These are phyloP conservation scores for Siderastrea siderea DNA, from an alignment of 92 coral and sea anemone species.

Conservation along the genomic window DNA sequence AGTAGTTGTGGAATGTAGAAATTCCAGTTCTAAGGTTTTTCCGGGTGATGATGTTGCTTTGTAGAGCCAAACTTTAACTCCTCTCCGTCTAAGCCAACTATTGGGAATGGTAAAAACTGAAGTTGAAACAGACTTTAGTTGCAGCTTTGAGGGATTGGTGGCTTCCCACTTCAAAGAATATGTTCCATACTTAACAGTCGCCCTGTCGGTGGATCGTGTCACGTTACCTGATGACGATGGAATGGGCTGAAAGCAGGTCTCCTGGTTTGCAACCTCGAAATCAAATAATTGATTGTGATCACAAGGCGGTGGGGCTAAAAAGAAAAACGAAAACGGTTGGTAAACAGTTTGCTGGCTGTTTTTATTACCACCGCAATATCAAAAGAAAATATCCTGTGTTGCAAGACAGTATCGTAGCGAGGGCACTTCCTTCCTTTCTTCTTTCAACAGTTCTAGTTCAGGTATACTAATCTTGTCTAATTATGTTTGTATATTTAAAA, in stretches of 20 bases:
- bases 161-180: conserved; percentile 36
- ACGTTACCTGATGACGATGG: neutral
- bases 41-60: no score
- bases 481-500: no score
- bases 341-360: neutral
- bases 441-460: no score
- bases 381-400: no score
- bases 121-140: neutral
- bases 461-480: no score
- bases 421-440: no score
- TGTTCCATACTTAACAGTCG: conserved; percentile 36
- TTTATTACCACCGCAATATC: neutral
- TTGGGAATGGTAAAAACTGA: neutral
- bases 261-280: conserved; percentile 2
- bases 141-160: neutral
- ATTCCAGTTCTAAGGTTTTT: no score
- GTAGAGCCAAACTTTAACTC: neutral
- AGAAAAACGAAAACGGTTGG: no score
- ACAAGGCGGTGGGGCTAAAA: neutral
- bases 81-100: conserved; percentile 35
- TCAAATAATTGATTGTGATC: neutral
- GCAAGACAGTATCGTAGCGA: no score
- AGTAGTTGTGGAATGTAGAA: no score
- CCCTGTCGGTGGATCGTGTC: neutral
- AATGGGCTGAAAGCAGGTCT: neutral